phyloP scores from a whole-genome alignment of 2,113 vertebrate genomes.

The Dendrocopos noguchii region DNA sequence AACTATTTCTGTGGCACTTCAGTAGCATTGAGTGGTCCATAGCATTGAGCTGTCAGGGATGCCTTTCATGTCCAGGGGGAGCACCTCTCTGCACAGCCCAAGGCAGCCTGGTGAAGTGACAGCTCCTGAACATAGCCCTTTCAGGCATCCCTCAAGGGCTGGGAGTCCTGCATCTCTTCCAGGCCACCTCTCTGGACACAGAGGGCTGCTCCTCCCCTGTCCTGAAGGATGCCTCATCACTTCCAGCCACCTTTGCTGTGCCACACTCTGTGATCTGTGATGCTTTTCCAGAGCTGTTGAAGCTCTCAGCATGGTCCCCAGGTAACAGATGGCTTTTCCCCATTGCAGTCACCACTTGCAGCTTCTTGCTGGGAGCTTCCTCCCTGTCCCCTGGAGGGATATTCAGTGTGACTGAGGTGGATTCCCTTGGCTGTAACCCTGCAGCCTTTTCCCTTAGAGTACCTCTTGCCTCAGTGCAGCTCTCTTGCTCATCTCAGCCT shows the following conservation, averaged over 20 bases:
- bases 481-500: not conserved
- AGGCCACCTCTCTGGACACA: not conserved
- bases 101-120: not conserved
- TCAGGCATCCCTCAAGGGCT: not conserved
- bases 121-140: not conserved
- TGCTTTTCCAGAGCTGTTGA: not conserved
- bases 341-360: accelerated
- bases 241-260: not conserved
- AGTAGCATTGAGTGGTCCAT: not conserved
- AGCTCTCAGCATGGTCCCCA: not conserved
- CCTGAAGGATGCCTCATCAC: not conserved
- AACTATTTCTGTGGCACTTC: not conserved
- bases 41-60: not conserved
- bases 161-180: not conserved
- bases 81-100: not conserved
- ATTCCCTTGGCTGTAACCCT: not conserved
- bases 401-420: not conserved
- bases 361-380: not conserved
- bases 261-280: accelerated
- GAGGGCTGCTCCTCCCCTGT: not conserved
- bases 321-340: not conserved
- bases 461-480: not conserved
- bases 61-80: not conserved
- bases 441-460: not conserved
- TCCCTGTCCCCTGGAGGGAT: not conserved